phyloP scores from a whole-genome alignment of 1,140 invertebrate genomes.

The Brachionus manjavacas region DNA sequence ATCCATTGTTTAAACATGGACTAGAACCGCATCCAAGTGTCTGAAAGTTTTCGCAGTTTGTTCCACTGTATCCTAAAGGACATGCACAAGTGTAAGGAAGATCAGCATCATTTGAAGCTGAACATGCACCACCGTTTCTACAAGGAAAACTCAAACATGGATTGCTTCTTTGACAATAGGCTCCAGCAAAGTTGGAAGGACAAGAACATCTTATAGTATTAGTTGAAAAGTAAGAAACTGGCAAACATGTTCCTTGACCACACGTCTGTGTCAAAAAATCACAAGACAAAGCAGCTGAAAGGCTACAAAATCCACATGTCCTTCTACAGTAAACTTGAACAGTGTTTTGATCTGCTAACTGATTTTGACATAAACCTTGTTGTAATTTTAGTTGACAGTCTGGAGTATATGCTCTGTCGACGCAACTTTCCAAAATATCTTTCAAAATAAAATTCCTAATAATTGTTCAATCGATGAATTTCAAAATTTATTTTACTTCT shows the following conservation, averaged over 20 bases:
- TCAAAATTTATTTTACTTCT: background rate
- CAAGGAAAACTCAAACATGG: background rate
- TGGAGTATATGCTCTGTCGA: constrained; percentile 4
- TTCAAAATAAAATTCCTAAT: background rate
- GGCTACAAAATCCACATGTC: background rate
- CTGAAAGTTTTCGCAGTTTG: background rate
- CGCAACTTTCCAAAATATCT: background rate
- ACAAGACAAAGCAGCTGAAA: background rate
- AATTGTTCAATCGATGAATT: background rate
- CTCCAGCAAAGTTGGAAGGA: constrained; percentile 5
- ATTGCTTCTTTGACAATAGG: constrained; percentile 38
- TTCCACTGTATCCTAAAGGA: background rate
- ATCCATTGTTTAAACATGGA: constrained; percentile 37
- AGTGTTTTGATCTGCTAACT: constrained; percentile 2
- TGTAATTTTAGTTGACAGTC: constrained; percentile 6
- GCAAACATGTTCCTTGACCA: background rate
- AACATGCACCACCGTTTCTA: background rate
- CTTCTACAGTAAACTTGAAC: constrained; percentile 17
- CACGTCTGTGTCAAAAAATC: background rate
- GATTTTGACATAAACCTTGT: background rate
- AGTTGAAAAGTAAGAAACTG: background rate
- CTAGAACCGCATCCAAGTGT: background rate
- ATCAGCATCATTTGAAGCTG: background rate
- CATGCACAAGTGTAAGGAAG: background rate
- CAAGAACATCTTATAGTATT: constrained; percentile 5